Evolutionary conservation across 2,113 vertebrate genomes (phyloP).

Genomic region (Pachycephala philippinensis): DNA sequence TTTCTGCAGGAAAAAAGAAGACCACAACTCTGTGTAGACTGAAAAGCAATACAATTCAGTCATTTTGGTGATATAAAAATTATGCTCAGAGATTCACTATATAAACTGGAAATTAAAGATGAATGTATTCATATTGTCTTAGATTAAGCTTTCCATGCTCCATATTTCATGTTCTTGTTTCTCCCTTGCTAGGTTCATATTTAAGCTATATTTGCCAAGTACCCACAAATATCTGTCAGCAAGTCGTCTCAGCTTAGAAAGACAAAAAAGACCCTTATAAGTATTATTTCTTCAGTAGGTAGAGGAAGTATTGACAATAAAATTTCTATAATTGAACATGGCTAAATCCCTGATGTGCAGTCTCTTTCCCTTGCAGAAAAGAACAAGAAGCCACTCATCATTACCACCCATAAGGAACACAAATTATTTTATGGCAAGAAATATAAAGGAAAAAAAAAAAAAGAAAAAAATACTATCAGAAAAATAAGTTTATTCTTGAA

Average conservation of each 20-base stretch:
- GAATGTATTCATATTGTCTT: not conserved
- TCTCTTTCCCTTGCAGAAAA: not conserved
- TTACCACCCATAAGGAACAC: not conserved
- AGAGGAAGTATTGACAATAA: not conserved
- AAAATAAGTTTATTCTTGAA: not conserved
- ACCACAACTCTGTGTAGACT: not conserved
- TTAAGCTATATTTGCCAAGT: not conserved
- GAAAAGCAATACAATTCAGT: not conserved
- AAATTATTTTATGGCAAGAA: not conserved
- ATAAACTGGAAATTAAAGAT: not conserved
- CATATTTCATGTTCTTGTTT: not conserved
- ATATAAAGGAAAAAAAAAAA: accelerated
- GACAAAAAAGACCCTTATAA: not conserved
- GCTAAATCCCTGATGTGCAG: not conserved
- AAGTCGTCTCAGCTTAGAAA: not conserved
- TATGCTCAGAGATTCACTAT: not conserved
- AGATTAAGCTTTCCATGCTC: not conserved
- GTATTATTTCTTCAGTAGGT: not conserved
- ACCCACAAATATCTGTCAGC: not conserved
- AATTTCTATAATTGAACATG: not conserved
- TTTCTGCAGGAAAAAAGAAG: not conserved
- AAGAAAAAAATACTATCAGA: not conserved
- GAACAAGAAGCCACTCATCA: not conserved
- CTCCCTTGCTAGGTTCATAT: not conserved
- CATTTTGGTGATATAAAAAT: not conserved